Percentiles rank a stretch among this genome's conserved stretches.
Conservation (phyloP, 2,797 vertebrate genomes). For the Lagocephalus sceleratus region DNA sequence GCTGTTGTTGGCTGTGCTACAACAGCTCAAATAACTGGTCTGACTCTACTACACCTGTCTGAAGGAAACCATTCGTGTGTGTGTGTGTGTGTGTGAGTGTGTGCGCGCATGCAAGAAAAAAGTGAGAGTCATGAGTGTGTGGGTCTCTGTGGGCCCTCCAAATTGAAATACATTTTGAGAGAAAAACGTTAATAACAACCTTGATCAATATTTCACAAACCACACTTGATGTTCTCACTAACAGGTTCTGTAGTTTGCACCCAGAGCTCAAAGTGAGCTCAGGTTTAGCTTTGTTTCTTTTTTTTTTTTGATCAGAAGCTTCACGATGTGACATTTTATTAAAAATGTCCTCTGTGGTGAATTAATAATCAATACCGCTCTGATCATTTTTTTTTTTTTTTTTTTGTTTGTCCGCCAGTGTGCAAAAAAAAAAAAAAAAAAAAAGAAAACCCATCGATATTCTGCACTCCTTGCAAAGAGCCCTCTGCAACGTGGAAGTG, state of each 20-base stretch:
- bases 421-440: too few relatives aligned
- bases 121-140: slow-evolving; percentile 33
- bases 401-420: neutral
- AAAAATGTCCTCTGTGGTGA: slow-evolving; percentile 14
- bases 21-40: slow-evolving; percentile 43
- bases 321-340: slow-evolving; percentile 27
- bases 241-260: slow-evolving; percentile 28
- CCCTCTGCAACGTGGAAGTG: slow-evolving; percentile 2
- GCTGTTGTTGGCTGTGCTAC: slow-evolving; percentile 64
- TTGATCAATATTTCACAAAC: slow-evolving; percentile 61
- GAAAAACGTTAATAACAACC: slow-evolving; percentile 54
- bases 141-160: slow-evolving; percentile 40
- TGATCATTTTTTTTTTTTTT: slow-evolving; percentile 17
- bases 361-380: slow-evolving; percentile 16
- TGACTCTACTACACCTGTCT: slow-evolving; percentile 29
- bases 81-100: slow-evolving; percentile 18
- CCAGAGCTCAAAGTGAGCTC: slow-evolving; percentile 19
- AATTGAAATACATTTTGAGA: slow-evolving; percentile 51
- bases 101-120: slow-evolving; percentile 3
- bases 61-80: too few relatives aligned
- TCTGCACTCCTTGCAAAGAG: too few relatives aligned
- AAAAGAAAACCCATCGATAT: too few relatives aligned
- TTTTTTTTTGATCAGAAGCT: neutral
- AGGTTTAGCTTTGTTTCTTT: too few relatives aligned
- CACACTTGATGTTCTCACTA: slow-evolving; percentile 43